Evolutionary conservation across 2,888 invertebrate genomes (phyloP).

Genomic region (Drosophila neotestacea): DNA sequence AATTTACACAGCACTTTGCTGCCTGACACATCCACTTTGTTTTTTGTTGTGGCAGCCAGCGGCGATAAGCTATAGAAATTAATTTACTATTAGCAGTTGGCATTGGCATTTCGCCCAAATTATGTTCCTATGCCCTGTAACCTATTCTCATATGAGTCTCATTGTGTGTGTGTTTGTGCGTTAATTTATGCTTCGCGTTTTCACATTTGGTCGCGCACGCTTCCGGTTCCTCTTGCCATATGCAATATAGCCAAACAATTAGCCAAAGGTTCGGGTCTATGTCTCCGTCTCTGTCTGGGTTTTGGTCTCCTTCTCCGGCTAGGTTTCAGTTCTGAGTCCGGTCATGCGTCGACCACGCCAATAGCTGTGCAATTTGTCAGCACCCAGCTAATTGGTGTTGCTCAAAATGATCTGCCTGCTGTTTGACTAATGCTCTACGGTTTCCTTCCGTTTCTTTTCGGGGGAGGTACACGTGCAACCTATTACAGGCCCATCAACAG

Average conservation of each 20-base stretch:
- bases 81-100: slow-evolving; percentile 76
- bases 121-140: slow-evolving; percentile 46
- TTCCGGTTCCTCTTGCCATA: slow-evolving; percentile 65
- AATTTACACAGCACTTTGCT: slow-evolving; percentile 80
- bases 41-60: slow-evolving; percentile 30
- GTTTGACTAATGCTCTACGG: slow-evolving; percentile 74
- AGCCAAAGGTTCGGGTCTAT: slow-evolving; percentile 44
- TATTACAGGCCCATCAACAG: slow-evolving; percentile 54
- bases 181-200: slow-evolving; percentile 78
- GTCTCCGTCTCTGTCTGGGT: not conserved
- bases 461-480: slow-evolving; percentile 38
- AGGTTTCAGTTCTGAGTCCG: slow-evolving; percentile 10
- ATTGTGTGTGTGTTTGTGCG: slow-evolving; percentile 15
- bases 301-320: slow-evolving; percentile 12
- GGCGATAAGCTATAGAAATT: slow-evolving; percentile 74
- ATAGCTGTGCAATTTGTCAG: slow-evolving; percentile 82
- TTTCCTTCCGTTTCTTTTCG: slow-evolving; percentile 63
- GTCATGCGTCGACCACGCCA: slow-evolving; percentile 42
- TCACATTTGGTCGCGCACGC: slow-evolving; percentile 78
- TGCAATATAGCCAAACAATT: slow-evolving; percentile 46
- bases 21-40: slow-evolving; percentile 68
- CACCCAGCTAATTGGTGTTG: slow-evolving; percentile 76
- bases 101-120: slow-evolving; percentile 68
- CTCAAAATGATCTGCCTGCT: slow-evolving; percentile 67
- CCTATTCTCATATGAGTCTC: slow-evolving; percentile 9